Conservation (phyloP, 35 echinoderm and acorn worm genomes). For the Heliocidaris erythrogramma region DNA sequence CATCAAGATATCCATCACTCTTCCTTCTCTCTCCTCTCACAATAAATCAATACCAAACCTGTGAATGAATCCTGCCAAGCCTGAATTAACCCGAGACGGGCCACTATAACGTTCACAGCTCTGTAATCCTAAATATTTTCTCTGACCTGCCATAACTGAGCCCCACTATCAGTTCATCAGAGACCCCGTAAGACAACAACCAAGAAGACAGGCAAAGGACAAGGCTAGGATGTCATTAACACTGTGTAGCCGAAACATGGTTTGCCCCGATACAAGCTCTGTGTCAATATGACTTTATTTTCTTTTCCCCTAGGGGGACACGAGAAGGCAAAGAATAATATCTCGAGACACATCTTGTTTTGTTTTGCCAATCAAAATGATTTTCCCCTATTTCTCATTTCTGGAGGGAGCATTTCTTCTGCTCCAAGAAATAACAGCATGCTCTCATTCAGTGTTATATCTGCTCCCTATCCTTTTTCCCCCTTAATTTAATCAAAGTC, state of each 20-base stretch:
- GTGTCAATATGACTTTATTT: conserved; percentile 16
- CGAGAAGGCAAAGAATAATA: conserved; percentile 10
- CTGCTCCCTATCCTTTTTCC: background rate
- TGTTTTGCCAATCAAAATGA: conserved; percentile 32
- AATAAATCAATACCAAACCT: too few species aligned
- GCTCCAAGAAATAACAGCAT: background rate
- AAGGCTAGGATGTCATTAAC: background rate
- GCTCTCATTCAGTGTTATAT: background rate
- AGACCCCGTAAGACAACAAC: too few species aligned
- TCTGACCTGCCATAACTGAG: too few species aligned
- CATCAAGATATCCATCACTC: too few species aligned
- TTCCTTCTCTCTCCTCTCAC: too few species aligned
- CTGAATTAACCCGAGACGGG: too few species aligned
- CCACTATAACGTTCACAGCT: too few species aligned
- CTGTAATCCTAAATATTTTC: too few species aligned
- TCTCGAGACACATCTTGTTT: conserved; percentile 40
- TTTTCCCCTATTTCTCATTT: conserved; percentile 5
- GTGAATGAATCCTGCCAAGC: too few species aligned
- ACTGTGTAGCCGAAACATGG: background rate
- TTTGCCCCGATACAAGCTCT: background rate
- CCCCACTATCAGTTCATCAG: too few species aligned
- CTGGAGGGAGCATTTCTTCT: background rate
- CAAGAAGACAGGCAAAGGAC: background rate
- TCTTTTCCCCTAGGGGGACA: conserved; percentile 8
- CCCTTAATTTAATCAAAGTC: background rate